These are phyloP conservation scores for Pteropus alecto DNA, from an alignment of 2,113 vertebrate genomes.

Conservation along the genomic window DNA sequence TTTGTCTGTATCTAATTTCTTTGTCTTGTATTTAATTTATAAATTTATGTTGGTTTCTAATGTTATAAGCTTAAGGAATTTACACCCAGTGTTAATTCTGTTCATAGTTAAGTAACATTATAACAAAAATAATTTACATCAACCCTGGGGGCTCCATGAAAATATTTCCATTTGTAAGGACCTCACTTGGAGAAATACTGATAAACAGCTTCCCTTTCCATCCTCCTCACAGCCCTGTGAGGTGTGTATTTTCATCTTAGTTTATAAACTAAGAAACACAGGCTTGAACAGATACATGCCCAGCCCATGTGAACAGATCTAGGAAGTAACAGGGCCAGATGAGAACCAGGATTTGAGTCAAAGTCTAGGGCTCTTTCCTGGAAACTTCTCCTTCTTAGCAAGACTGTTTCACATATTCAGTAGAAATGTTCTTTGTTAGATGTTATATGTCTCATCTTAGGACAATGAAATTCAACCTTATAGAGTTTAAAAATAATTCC, in stretches of 20 bases:
- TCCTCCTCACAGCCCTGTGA: background rate
- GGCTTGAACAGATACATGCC: background rate
- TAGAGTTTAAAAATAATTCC: slow-evolving; percentile 1
- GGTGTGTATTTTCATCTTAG: background rate
- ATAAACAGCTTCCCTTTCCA: background rate
- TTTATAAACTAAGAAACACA: background rate
- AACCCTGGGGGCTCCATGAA: background rate
- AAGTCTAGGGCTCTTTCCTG: background rate
- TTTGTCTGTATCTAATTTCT: background rate
- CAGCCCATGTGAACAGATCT: background rate
- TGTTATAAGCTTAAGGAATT: slow-evolving; percentile 8
- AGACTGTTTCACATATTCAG: background rate
- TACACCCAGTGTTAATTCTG: background rate
- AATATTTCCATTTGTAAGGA: background rate
- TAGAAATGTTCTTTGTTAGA: background rate
- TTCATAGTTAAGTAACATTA: background rate
- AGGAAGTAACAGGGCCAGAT: background rate
- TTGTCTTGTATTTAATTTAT: background rate
- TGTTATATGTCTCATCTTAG: background rate
- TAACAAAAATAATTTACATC: background rate
- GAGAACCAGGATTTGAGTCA: background rate
- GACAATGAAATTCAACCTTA: background rate
- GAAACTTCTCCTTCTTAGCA: background rate
- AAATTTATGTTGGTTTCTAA: slow-evolving; percentile 25
- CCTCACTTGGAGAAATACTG: background rate